These are phyloP conservation scores for Periplaneta americana DNA, from an alignment of 1,140 invertebrate genomes.

Conservation along the genomic window DNA sequence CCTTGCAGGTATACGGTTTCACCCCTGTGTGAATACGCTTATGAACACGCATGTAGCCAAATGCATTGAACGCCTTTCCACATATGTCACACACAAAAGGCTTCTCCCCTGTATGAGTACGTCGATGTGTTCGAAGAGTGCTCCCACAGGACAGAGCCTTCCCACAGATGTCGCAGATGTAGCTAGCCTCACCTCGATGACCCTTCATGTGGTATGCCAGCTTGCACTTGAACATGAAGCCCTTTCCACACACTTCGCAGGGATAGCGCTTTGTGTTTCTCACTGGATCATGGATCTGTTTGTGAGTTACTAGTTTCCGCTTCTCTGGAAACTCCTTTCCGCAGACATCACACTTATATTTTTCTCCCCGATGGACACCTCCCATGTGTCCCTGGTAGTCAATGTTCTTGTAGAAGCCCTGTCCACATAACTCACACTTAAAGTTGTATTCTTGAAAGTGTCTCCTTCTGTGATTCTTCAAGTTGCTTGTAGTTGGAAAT, in stretches of 20 bases:
- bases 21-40: constrained; percentile 61
- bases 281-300: constrained; percentile 33
- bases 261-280: constrained; percentile 49
- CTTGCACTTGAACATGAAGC: background rate
- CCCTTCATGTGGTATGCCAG: background rate
- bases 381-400: background rate
- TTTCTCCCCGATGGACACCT: background rate
- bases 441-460: background rate
- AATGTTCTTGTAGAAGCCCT: background rate
- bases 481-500: too few species aligned
- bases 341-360: constrained; percentile 24
- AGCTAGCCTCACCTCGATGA: constrained; percentile 35
- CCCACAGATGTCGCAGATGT: constrained; percentile 40
- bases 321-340: background rate
- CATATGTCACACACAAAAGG: constrained; percentile 41
- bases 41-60: constrained; percentile 56
- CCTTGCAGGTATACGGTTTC: constrained; percentile 43
- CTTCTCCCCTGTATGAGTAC: constrained; percentile 53
- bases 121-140: constrained; percentile 46
- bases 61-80: constrained; percentile 51
- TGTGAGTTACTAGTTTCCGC: background rate
- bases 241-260: constrained; percentile 71
- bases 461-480: background rate
- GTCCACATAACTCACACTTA: background rate
- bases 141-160: constrained; percentile 38